These are phyloP conservation scores for Pterois miles DNA, from an alignment of 2,797 vertebrate species.

Conservation along the genomic window DNA sequence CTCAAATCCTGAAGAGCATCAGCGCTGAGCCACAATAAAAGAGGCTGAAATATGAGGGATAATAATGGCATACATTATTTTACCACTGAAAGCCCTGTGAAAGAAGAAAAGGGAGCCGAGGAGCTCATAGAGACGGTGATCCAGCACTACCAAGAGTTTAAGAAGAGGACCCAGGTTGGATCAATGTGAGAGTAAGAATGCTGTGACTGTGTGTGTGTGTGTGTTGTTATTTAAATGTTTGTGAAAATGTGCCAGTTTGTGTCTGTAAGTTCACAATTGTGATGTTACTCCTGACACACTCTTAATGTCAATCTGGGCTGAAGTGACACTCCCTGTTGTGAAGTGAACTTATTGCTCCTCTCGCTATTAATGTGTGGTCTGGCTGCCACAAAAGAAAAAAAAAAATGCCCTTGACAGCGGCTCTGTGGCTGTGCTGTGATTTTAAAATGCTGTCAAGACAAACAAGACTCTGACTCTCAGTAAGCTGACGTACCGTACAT, in stretches of 20 bases:
- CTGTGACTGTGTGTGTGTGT: neutral
- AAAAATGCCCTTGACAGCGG: neutral
- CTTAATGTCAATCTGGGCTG: slow-evolving; percentile 31
- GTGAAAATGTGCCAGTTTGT: slow-evolving; percentile 41
- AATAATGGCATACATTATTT: neutral
- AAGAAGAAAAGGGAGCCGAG: neutral
- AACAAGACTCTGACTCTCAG: neutral
- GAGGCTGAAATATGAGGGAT: neutral
- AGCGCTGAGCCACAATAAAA: neutral
- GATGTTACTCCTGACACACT: slow-evolving; percentile 35
- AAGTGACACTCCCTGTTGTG: slow-evolving; percentile 59
- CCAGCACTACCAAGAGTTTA: slow-evolving; percentile 11
- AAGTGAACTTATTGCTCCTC: slow-evolving; percentile 45
- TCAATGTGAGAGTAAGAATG: slow-evolving; percentile 3
- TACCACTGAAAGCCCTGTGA: slow-evolving; percentile 7
- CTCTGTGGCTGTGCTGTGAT: neutral
- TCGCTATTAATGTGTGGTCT: slow-evolving; percentile 19
- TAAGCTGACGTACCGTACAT: neutral
- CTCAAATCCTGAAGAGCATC: slow-evolving; percentile 90
- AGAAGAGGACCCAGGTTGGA: slow-evolving; percentile 20
- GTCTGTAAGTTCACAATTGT: slow-evolving; percentile 22
- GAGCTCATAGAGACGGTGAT: neutral
- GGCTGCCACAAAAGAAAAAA: neutral
- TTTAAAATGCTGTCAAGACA: slow-evolving; percentile 16
- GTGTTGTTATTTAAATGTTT: slow-evolving; percentile 27